Evolutionary conservation across 2,797 vertebrate genomes (phyloP).

Genomic region (Mallotus villosus): DNA sequence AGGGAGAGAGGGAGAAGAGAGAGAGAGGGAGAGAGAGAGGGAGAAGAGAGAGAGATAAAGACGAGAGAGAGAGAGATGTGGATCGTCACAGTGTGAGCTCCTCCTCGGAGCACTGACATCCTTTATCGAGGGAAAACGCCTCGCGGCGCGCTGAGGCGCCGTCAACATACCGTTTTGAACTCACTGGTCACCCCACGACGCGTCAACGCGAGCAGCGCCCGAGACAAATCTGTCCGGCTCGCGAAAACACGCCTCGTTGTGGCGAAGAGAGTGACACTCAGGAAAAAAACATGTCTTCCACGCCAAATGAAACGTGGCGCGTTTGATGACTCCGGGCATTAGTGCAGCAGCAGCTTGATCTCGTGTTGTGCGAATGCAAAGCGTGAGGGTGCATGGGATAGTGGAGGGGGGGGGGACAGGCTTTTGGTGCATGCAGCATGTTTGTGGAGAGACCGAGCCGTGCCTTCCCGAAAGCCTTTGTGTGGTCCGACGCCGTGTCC

Average conservation of each 20-base stretch:
- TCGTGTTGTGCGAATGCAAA: slow-evolving; percentile 30
- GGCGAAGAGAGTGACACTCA: too few species aligned
- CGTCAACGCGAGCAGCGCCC: slow-evolving; percentile 52
- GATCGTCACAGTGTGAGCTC: slow-evolving; percentile 61
- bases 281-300: slow-evolving; percentile 44
- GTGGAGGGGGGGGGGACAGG: neutral
- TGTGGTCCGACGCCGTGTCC: slow-evolving; percentile 34
- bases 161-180: slow-evolving; percentile 24
- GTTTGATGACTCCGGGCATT: slow-evolving; percentile 55
- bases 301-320: slow-evolving; percentile 58
- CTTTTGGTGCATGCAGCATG: neutral
- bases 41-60: slow-evolving; percentile 16
- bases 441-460: too few species aligned
- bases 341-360: slow-evolving; percentile 61
- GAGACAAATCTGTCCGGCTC: slow-evolving; percentile 29
- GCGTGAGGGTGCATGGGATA: slow-evolving; percentile 27
- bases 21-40: neutral
- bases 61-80: slow-evolving; percentile 46
- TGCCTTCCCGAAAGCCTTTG: neutral
- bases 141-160: slow-evolving; percentile 29
- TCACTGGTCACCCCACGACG: slow-evolving; percentile 34
- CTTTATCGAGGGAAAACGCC: slow-evolving; percentile 53
- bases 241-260: slow-evolving; percentile 16
- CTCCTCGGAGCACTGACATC: slow-evolving; percentile 56
- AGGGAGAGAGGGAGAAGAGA: slow-evolving; percentile 13